Conservation (phyloP, 2,113 vertebrate species). For the Furnarius figulus region DNA sequence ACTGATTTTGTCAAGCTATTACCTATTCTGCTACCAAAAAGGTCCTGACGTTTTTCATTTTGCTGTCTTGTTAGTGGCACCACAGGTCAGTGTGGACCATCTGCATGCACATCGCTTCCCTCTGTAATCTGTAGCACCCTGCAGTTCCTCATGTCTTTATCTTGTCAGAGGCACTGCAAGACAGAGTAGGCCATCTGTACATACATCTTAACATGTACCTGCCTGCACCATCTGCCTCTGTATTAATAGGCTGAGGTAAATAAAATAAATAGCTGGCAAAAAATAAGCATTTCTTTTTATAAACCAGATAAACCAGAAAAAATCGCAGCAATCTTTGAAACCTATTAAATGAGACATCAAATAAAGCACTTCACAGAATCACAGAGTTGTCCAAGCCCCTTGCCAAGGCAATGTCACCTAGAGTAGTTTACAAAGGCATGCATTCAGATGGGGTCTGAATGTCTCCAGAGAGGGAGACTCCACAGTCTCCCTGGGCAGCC, state of each 20-base stretch:
- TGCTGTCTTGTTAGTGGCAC: conserved; percentile 30
- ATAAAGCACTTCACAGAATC: neutral
- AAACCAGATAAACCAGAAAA: neutral
- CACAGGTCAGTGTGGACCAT: neutral
- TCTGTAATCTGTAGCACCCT: neutral
- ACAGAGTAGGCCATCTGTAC: conserved; percentile 42
- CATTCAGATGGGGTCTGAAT: neutral
- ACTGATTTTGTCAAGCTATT: neutral
- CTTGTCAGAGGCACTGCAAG: neutral
- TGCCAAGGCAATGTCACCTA: neutral
- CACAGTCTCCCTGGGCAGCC: neutral
- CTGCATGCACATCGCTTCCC: conserved; percentile 17
- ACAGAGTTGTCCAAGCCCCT: neutral
- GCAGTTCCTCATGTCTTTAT: conserved; percentile 7
- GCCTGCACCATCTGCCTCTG: conserved; percentile 22
- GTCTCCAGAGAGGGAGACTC: neutral
- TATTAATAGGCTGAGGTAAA: neutral
- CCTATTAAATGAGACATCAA: neutral
- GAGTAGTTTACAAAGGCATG: neutral
- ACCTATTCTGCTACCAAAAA: neutral
- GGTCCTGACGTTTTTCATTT: neutral
- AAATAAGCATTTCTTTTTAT: neutral
- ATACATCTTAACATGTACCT: neutral
- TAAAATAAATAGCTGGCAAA: neutral
- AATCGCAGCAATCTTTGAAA: accelerated